Conservation (phyloP, 92 coral and sea anemone genomes). For the Porites divaricata region DNA sequence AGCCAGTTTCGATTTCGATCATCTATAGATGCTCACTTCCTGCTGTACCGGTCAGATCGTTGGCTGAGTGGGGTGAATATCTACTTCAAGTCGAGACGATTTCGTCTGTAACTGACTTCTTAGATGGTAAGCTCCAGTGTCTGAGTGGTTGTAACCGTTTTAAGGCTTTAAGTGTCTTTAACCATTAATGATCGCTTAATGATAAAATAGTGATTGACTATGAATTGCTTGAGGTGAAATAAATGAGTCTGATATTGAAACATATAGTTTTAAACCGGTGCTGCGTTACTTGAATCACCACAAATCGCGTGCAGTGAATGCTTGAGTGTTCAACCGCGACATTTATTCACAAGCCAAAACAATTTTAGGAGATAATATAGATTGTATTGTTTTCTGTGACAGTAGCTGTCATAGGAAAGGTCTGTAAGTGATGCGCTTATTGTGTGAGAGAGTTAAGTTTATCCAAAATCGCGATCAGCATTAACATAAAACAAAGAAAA, state of each 20-base stretch:
- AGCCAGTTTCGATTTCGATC: neutral
- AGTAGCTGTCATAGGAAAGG: constrained; percentile 3
- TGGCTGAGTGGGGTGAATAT: too few relatives aligned
- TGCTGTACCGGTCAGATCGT: too few relatives aligned
- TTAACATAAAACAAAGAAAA: neutral
- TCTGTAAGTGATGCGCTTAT: constrained; percentile 22
- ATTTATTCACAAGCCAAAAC: constrained; percentile 39
- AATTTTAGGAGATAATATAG: constrained; percentile 17
- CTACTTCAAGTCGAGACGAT: too few relatives aligned
- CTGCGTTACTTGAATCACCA: constrained; percentile 18
- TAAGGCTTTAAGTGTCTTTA: too few relatives aligned
- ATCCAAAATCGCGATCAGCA: neutral
- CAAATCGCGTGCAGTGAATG: neutral
- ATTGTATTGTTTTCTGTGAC: constrained; percentile 17
- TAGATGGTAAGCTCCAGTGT: too few relatives aligned
- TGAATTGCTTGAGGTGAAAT: neutral
- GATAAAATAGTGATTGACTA: neutral
- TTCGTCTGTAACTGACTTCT: too few relatives aligned
- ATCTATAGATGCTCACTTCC: too few relatives aligned
- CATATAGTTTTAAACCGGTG: neutral
- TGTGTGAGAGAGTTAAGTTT: constrained; percentile 5
- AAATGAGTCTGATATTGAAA: constrained; percentile 1
- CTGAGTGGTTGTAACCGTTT: too few relatives aligned
- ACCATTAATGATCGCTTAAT: constrained; percentile 7
- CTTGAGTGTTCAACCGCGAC: constrained; percentile 19